These are phyloP conservation scores for Chrysomela aeneicollis DNA, from an alignment of 2,888 invertebrate species.

Conservation along the genomic window DNA sequence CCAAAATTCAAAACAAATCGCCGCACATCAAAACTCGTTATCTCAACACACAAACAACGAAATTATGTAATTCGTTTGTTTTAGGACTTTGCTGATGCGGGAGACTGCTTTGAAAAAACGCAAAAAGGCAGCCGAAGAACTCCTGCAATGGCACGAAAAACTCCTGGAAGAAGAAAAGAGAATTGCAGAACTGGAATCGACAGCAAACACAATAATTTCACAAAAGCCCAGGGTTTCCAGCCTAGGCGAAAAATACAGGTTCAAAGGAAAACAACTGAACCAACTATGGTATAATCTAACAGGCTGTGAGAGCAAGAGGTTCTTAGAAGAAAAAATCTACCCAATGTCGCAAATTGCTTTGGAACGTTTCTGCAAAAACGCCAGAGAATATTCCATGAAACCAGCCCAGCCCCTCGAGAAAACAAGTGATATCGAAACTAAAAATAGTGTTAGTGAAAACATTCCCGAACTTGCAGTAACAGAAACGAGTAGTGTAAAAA, in stretches of 20 bases:
- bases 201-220: slow-evolving; percentile 55
- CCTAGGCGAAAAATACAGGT: slow-evolving; percentile 41
- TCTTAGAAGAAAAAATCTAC: slow-evolving; percentile 56
- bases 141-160: slow-evolving; percentile 65
- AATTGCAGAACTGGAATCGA: slow-evolving; percentile 62
- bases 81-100: slow-evolving; percentile 61
- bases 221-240: slow-evolving; percentile 43
- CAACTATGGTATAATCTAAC: slow-evolving; percentile 62
- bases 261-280: slow-evolving; percentile 59
- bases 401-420: slow-evolving; percentile 27
- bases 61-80: slow-evolving; percentile 27
- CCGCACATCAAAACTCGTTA: too few relatives aligned
- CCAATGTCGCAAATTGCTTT: slow-evolving; percentile 59
- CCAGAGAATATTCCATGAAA: slow-evolving; percentile 49
- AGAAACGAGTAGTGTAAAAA: slow-evolving; percentile 24
- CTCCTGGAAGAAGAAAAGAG: slow-evolving; percentile 65
- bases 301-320: slow-evolving; percentile 58
- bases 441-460: slow-evolving; percentile 29
- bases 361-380: slow-evolving; percentile 60
- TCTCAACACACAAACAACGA: not conserved
- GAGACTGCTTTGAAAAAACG: slow-evolving; percentile 63
- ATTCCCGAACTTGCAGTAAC: slow-evolving; percentile 31
- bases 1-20: slow-evolving; percentile 10
- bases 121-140: slow-evolving; percentile 62
- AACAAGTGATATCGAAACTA: slow-evolving; percentile 29